phyloP scores from a whole-genome alignment of 2,797 vertebrate species.

The Darevskia nairensis region DNA sequence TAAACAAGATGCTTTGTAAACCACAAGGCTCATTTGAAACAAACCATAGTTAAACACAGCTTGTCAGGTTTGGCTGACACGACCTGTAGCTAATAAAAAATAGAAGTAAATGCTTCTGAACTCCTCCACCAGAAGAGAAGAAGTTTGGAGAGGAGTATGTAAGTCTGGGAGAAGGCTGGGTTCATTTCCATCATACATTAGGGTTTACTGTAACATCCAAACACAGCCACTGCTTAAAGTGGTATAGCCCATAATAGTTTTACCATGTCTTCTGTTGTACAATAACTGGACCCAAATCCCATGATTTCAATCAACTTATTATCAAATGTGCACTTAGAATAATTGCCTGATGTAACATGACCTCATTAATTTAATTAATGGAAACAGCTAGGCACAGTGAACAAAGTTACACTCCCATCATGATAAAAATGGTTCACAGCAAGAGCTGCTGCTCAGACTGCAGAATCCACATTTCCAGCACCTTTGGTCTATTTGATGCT shows the following conservation, averaged over 20 bases:
- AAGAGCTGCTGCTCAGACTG: not conserved
- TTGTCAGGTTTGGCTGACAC: no score
- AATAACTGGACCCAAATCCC: not conserved
- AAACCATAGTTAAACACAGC: no score
- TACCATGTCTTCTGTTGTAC: not conserved
- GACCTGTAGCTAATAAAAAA: no score
- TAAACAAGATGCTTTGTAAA: no score
- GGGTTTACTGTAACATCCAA: no score
- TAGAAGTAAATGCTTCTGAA: no score
- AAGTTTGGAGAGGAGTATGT: no score
- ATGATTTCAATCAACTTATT: not conserved
- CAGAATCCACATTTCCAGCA: not conserved
- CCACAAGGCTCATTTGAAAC: no score
- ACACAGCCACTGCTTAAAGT: no score
- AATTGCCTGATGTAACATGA: not conserved
- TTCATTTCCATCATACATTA: no score
- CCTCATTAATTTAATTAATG: not conserved
- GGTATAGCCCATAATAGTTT: not conserved
- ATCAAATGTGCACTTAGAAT: not conserved
- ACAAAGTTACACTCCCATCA: not conserved
- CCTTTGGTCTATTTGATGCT: not conserved
- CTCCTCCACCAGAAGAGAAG: no score
- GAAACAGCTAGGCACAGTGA: not conserved
- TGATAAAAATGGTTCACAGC: not conserved
- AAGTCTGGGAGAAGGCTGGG: no score